phyloP scores from a whole-genome alignment of 1,140 invertebrate genomes.

The Papilio aristodemus region DNA sequence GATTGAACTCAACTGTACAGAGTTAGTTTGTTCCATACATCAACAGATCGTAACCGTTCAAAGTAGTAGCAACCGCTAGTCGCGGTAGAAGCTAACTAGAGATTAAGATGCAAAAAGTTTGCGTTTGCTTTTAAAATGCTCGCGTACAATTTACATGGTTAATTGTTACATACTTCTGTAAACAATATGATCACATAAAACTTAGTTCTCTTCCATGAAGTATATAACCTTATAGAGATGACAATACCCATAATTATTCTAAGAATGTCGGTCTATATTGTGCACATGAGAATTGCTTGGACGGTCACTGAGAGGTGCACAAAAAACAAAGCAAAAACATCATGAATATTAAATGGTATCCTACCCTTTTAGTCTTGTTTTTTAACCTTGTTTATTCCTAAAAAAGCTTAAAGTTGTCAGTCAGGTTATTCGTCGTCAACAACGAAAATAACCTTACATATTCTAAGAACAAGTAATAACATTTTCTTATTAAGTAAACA shows the following conservation, averaged over 20 bases:
- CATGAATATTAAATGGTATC: neutral
- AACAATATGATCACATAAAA: neutral
- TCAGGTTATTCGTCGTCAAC: neutral
- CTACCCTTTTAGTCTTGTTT: constrained; percentile 14
- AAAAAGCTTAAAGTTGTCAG: constrained; percentile 16
- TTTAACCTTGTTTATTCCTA: constrained; percentile 18
- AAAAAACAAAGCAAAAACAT: constrained; percentile 19
- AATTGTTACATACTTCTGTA: no score
- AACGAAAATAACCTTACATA: neutral
- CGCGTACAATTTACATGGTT: constrained; percentile 2
- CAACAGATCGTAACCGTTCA: constrained; percentile 16
- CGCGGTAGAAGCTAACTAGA: neutral
- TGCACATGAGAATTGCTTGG: constrained; percentile 16
- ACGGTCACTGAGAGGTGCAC: constrained; percentile 10
- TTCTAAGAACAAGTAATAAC: constrained; percentile 12
- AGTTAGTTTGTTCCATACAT: neutral
- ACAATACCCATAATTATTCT: neutral
- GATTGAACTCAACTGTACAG: neutral
- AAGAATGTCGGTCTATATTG: neutral
- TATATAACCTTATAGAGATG: neutral
- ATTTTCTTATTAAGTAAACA: neutral
- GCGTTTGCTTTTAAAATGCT: neutral
- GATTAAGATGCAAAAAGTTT: neutral
- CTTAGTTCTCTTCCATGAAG: neutral
- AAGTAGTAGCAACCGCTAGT: neutral